Percentiles rank a stretch among this genome's conserved stretches.
phyloP scores from a whole-genome alignment of 2,113 vertebrate species.

The Vulpes lagopus region DNA sequence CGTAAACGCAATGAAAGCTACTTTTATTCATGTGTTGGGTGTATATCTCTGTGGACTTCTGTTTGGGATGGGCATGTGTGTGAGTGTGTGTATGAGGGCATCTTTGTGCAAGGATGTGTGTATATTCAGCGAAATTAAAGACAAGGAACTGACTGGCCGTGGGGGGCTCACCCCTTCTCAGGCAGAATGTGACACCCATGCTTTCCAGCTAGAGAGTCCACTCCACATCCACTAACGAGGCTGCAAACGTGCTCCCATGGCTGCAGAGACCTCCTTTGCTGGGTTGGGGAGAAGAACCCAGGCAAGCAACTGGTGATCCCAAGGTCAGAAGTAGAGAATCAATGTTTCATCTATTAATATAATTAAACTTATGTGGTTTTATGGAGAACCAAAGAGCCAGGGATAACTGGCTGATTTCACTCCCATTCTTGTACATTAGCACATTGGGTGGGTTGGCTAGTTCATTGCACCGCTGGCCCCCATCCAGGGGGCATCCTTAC shows the following conservation, averaged over 20 bases:
- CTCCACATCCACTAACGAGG: too few species aligned
- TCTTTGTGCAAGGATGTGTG: fast-evolving
- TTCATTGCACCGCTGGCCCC: fast-evolving
- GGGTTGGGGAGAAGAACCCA: neutral
- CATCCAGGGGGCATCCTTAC: fast-evolving
- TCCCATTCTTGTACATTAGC: neutral
- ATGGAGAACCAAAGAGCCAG: neutral
- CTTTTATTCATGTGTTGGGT: neutral
- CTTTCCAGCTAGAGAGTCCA: neutral
- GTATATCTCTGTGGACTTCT: neutral
- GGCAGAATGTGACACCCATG: neutral
- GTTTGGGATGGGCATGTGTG: neutral
- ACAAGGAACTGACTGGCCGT: neutral
- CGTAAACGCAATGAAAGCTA: neutral
- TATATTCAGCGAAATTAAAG: neutral
- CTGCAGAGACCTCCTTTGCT: neutral
- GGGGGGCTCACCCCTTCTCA: neutral
- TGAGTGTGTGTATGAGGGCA: neutral
- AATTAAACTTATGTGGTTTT: neutral
- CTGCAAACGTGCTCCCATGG: neutral
- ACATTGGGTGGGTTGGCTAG: neutral
- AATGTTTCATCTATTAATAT: neutral
- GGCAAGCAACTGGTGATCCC: too few species aligned
- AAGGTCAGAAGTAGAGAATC: neutral
- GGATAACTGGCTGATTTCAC: neutral